phyloP scores from a whole-genome alignment of 2,888 invertebrate species.

The Chloroclystis v-ata region DNA sequence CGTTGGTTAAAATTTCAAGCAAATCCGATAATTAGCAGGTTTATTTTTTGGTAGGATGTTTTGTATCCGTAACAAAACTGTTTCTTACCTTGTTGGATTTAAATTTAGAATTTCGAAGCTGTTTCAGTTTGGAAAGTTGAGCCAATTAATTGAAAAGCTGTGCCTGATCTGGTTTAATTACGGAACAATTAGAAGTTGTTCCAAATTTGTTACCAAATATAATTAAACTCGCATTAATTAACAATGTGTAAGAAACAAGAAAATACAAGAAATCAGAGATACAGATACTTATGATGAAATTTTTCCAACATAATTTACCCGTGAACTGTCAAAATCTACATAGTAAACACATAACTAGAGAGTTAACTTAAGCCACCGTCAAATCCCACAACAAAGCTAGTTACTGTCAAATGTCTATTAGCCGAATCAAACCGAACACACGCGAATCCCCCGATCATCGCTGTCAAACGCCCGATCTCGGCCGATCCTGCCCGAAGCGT shows the following conservation, averaged over 20 bases:
- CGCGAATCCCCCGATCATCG: not conserved
- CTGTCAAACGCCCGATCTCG: constrained; percentile 3
- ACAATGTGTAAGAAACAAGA: no score
- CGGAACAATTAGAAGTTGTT: not conserved
- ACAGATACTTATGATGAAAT: no score
- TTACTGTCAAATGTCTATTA: not conserved
- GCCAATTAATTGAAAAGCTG: constrained; percentile 1
- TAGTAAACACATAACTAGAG: not conserved
- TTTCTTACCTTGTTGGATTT: no score
- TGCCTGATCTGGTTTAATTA: not conserved
- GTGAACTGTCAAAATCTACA: no score
- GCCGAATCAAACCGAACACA: not conserved
- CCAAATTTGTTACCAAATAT: no score
- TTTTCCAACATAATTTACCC: no score
- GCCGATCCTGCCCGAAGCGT: constrained; percentile 22
- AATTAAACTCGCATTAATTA: no score
- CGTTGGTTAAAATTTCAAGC: constrained; percentile 54
- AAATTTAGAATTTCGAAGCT: not conserved
- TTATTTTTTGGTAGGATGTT: constrained; percentile 34
- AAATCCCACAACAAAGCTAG: not conserved
- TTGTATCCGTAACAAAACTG: not conserved
- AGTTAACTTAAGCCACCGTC: not conserved
- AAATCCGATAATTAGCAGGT: constrained; percentile 65
- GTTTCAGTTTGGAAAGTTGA: not conserved
- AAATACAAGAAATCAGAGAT: no score